Base-by-base conservation (phyloP, 2,888 invertebrate genomes). In the Allygus modestus region DNA sequence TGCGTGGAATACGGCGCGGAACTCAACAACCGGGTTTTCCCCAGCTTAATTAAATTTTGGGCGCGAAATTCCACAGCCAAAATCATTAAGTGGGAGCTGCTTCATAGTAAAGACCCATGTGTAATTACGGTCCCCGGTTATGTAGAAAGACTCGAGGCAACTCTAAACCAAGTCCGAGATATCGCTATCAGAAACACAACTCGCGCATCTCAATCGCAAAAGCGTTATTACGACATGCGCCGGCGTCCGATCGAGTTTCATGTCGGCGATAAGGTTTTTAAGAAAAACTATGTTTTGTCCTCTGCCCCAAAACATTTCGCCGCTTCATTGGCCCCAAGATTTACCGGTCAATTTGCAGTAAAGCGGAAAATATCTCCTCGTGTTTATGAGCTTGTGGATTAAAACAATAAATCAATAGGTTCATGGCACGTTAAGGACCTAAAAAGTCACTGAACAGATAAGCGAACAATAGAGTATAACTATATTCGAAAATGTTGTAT, bases 321-420 rank as follows among this genome's bases (percentile, higher is more conserved):
- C 0, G 79, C 33, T 1, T 69, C 81, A 15, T 73, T 84, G 12
- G 65, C 71, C 20, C 81, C 65, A 0, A 65, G 17, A 0, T 84
- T 71, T 51, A 31, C 28, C 4, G 84, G 84, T n/a, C 84, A 82
- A 4, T 84, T 71, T 71, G 73, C n/a, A 46, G 33, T 84, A 7
- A 58, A 26, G 1, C 15, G 31, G 5, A 82, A 82, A 33, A 12
- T 20, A 0, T 82, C 82, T 5, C 73, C 82, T 2, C 28, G 65
- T 2, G 69, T 82, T 0, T 84, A 84, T 31, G 54, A 15, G 23
- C 33, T 84, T 9, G 7, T 33, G 9, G 26, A 61, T 61, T 1
- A 7, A 9, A 23, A n/a, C 5, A 2, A 20, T 1, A 61, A 61
- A 28, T 23, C 61, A 9, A n/a, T 15, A 9, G 61, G 61, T 20